These are phyloP conservation scores for Urocitellus parryii DNA, from an alignment of 2,113 vertebrate genomes.

Conservation along the genomic window DNA sequence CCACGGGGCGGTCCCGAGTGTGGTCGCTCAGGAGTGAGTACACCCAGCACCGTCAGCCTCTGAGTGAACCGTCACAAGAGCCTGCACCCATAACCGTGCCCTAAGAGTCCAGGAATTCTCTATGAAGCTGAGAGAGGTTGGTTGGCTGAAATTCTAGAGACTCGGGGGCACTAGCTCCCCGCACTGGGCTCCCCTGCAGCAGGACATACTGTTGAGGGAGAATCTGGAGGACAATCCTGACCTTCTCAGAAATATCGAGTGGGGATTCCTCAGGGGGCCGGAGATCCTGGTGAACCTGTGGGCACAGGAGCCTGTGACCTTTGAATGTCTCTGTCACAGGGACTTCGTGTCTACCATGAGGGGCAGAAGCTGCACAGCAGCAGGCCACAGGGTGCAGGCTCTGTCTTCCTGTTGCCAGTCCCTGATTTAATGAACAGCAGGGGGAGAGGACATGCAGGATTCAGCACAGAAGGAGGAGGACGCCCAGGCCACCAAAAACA, in stretches of 20 bases:
- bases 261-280: neutral
- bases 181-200: neutral
- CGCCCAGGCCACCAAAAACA: neutral
- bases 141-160: neutral
- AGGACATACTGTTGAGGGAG: accelerated
- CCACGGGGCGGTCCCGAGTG: accelerated
- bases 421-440: neutral
- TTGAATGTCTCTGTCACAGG: neutral
- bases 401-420: no score
- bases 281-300: neutral
- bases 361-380: neutral
- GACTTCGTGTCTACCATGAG: neutral
- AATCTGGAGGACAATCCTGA: neutral
- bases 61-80: neutral
- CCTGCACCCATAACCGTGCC: accelerated
- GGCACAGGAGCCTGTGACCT: neutral
- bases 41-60: accelerated
- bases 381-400: accelerated
- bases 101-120: neutral
- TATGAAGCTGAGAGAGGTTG: neutral
- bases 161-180: neutral
- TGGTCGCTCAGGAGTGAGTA: neutral
- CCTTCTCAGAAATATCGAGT: neutral
- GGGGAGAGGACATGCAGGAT: no score
- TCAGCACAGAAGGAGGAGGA: neutral